Base-by-base conservation (phyloP, 2,113 vertebrate genomes). In the Ginglymostoma cirratum region DNA sequence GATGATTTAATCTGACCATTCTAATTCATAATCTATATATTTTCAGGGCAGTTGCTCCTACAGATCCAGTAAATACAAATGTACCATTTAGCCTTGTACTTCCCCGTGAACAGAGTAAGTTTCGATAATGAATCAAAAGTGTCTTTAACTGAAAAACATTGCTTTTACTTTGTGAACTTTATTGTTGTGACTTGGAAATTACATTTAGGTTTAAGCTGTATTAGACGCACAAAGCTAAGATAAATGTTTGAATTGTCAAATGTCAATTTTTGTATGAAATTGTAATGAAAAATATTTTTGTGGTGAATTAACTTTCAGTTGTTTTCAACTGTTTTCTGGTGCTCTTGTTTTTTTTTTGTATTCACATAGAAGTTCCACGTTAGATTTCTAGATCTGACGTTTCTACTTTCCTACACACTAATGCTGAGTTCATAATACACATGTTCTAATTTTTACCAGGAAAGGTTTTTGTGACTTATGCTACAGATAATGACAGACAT, bases 401-500 rank as follows among this genome's bases (percentile, higher is more conserved):
- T 52, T 95, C 42, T 17, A 45, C 52, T 48, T 95, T 95, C 30
- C 65, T n/a, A 45, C 38, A 66, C 12, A 30, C 30, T 17, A 66
- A n/a, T 92, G 55, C 21, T n/a, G 61, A 66, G 4, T 34, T 93
- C 21, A 67, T 42, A 30, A 65, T 27, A 65, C 61, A 27, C 21
- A 66, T 38, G 5, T 65, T 66, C 93, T 93, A 67, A 70, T 34
- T 96, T 87, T 1, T 34, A 38, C 5, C 97, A 98, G 98, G 98
- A 96, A 97, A 96, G 95, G 98, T 98, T 15, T 98, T 98, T 90
- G 98, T 98, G 95, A 98, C 98, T 0, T 98, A 98, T 1, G 98
- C 98, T 96, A 97, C 97, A 0, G 98, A 98, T 97, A 97, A 96
- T 76, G 98, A 98, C 92, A 97, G 97, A 7, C 98, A 98, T n/a